These are phyloP conservation scores for Phengaris arion DNA, from an alignment of 2,888 invertebrate genomes.

Conservation along the genomic window DNA sequence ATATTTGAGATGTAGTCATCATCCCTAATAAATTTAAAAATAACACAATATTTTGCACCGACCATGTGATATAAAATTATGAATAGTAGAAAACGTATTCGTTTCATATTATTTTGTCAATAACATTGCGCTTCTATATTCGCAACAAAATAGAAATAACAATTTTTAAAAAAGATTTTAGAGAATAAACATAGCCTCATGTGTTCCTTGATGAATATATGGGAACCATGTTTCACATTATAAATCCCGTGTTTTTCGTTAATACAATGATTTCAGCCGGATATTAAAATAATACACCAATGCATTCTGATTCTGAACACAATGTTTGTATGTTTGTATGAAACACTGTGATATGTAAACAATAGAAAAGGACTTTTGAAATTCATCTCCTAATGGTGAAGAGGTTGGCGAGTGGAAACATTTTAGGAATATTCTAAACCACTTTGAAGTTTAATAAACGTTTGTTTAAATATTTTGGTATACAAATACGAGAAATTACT, in stretches of 20 bases:
- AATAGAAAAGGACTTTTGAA: too few species aligned
- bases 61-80: background rate
- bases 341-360: too few species aligned
- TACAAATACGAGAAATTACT: too few species aligned
- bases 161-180: background rate
- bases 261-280: background rate
- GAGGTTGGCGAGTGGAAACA: too few species aligned
- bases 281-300: conserved; percentile 2
- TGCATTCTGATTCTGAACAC: background rate
- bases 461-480: too few species aligned
- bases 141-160: background rate
- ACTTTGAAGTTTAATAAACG: too few species aligned
- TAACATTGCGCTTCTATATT: background rate
- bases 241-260: background rate
- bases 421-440: too few species aligned
- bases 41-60: background rate
- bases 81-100: background rate
- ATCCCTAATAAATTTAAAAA: too few species aligned
- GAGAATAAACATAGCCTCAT: background rate
- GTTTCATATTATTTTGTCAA: background rate
- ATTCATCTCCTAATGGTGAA: too few species aligned
- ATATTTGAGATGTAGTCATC: too few species aligned
- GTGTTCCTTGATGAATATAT: background rate
- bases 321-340: too few species aligned
- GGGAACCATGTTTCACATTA: background rate